phyloP scores from a whole-genome alignment of 2,797 vertebrate species.

The Pelodytes ibericus region DNA sequence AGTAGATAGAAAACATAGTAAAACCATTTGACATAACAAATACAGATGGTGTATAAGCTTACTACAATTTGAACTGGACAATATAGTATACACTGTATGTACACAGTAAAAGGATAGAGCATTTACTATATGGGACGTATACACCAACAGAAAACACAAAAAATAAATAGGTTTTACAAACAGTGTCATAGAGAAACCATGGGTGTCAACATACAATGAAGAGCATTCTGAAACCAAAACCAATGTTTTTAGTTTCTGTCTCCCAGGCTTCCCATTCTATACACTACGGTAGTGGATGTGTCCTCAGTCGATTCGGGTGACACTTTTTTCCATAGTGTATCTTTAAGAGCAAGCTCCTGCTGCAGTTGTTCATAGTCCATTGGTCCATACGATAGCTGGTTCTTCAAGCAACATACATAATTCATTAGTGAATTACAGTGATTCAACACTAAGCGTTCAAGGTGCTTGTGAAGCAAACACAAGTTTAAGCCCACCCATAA shows the following conservation, averaged over 20 bases:
- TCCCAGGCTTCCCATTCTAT: conserved; percentile 92
- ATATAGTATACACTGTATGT: conserved; percentile 61
- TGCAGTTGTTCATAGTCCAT: conserved; percentile 98
- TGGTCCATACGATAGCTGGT: conserved; percentile 88
- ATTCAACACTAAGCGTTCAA: conserved; percentile 40
- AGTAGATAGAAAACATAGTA: too few species aligned
- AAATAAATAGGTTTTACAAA: conserved; percentile 56
- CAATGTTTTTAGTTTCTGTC: conserved; percentile 75
- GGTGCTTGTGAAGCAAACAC: background rate
- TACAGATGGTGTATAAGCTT: conserved; percentile 39
- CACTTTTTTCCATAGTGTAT: conserved; percentile 96
- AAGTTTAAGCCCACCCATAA: conserved; percentile 4
- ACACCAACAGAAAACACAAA: conserved; percentile 53
- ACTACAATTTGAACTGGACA: conserved; percentile 60
- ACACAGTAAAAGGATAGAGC: conserved; percentile 64
- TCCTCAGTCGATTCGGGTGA: conserved; percentile 93
- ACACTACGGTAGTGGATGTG: conserved; percentile 96
- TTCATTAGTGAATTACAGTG: conserved; percentile 83
- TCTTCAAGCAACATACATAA: conserved; percentile 90
- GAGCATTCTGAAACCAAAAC: conserved; percentile 65
- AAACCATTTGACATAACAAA: background rate
- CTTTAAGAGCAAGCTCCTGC: conserved; percentile 97
- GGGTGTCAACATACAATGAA: conserved; percentile 65
- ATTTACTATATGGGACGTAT: conserved; percentile 47
- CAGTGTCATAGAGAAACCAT: conserved; percentile 61